Evolutionary conservation across 2,113 vertebrate species (phyloP).

Genomic region (Heliornis fulica): DNA sequence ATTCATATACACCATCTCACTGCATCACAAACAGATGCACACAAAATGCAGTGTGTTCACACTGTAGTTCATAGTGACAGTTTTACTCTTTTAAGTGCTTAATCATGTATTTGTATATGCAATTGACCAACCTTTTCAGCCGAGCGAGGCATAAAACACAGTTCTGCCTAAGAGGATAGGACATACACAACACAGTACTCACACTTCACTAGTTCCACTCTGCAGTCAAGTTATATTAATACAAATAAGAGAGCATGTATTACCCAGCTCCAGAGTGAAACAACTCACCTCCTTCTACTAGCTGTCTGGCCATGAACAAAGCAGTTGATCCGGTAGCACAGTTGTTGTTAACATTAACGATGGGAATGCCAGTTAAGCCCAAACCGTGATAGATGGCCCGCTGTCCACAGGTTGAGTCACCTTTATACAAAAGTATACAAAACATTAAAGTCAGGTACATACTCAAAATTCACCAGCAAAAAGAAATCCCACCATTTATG

Average conservation of each 20-base stretch:
- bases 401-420: slow-evolving; percentile 91
- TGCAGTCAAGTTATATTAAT: neutral
- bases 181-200: neutral
- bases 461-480: neutral
- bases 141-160: neutral
- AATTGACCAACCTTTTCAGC: neutral
- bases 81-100: neutral
- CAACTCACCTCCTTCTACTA: slow-evolving; percentile 87
- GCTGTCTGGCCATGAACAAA: slow-evolving; percentile 87
- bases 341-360: slow-evolving; percentile 96
- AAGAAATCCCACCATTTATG: neutral
- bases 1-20: neutral
- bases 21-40: neutral
- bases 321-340: slow-evolving; percentile 95
- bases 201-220: neutral
- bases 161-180: neutral
- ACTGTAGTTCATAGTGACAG: neutral
- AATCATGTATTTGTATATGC: neutral
- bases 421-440: slow-evolving; percentile 55
- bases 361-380: slow-evolving; percentile 93
- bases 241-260: neutral
- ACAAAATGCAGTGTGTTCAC: too few relatives aligned
- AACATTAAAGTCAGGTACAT: neutral
- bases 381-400: slow-evolving; percentile 93
- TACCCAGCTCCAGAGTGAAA: neutral